Evolutionary conservation across 2,888 invertebrate genomes (phyloP).

Genomic region (Drosophila sordidula): DNA sequence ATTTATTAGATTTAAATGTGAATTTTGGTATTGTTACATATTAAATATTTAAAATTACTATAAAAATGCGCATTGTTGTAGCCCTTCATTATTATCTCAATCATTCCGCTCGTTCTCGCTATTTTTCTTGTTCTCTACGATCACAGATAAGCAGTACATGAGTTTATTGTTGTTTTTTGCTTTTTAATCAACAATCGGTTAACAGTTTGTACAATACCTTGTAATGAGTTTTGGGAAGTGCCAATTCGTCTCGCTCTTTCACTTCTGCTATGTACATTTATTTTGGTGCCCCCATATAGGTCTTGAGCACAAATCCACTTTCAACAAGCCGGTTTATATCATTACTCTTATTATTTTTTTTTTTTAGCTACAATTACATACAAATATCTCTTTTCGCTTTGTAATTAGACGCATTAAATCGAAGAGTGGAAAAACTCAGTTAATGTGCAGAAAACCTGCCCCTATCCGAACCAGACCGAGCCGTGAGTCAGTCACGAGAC

Average conservation of each 20-base stretch:
- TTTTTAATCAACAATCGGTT: constrained; percentile 34
- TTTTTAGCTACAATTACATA: too few relatives aligned
- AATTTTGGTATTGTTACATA: too few relatives aligned
- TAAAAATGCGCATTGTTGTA: neutral
- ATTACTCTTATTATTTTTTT: too few relatives aligned
- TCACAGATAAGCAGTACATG: constrained; percentile 27
- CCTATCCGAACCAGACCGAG: neutral
- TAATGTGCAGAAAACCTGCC: constrained; percentile 6
- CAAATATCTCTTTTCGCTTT: constrained; percentile 10
- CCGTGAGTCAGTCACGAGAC: constrained; percentile 27
- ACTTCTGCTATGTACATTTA: neutral
- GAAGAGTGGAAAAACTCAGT: neutral
- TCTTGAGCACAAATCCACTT: constrained; percentile 2
- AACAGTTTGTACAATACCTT: constrained; percentile 9
- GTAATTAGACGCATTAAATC: constrained; percentile 7
- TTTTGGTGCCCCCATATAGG: neutral
- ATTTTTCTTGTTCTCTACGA: constrained; percentile 3
- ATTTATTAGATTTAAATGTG: too few relatives aligned
- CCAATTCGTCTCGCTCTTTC: constrained; percentile 5
- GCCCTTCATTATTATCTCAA: neutral
- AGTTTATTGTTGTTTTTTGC: neutral
- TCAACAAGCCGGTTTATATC: neutral
- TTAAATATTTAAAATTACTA: too few relatives aligned
- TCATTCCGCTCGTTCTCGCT: neutral
- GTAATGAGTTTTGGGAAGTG: constrained; percentile 36